phyloP scores from a whole-genome alignment of 2,113 vertebrate species.

The Hyperopisus bebe region DNA sequence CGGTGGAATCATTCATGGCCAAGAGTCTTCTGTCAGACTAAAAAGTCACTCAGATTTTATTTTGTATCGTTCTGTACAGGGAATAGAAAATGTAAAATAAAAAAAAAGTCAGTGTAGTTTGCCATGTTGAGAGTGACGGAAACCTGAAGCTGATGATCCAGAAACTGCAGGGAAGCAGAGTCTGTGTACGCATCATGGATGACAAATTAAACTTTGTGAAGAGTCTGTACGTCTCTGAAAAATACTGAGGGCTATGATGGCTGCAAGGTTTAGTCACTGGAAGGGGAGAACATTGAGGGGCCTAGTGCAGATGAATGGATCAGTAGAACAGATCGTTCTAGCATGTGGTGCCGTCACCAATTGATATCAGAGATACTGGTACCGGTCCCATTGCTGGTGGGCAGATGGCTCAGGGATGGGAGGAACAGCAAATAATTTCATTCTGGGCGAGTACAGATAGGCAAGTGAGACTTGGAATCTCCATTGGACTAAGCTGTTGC shows the following conservation, averaged over 20 bases:
- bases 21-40: background rate
- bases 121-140: no score
- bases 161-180: background rate
- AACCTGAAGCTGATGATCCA: no score
- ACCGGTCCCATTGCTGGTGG: background rate
- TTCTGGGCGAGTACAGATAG: background rate
- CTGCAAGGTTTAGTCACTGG: no score
- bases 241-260: background rate
- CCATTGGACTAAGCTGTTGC: background rate
- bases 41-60: background rate
- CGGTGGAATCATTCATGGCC: background rate
- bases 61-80: background rate
- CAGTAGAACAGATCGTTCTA: background rate
- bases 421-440: background rate
- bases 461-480: background rate
- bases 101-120: background rate
- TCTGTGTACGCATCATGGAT: background rate
- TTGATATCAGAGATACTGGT: background rate
- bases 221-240: background rate
- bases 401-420: background rate
- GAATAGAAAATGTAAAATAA: background rate
- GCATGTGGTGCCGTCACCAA: background rate
- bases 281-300: no score
- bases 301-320: background rate
- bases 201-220: background rate